phyloP scores from a whole-genome alignment of 2,888 invertebrate species.

The Biston betularia region DNA sequence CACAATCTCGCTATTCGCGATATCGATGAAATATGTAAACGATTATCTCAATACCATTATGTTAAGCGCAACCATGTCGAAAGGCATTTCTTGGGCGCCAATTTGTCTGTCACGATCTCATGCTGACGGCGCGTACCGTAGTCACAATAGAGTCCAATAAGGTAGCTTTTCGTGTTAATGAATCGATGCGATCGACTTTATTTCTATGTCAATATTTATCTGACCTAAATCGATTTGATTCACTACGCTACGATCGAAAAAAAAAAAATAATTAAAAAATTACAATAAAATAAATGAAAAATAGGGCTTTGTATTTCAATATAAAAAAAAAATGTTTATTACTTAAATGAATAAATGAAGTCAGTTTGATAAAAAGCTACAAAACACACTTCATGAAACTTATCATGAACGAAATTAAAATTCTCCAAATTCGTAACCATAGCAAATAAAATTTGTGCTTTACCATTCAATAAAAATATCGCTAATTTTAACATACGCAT shows the following conservation, averaged over 20 bases:
- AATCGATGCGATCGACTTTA: background rate
- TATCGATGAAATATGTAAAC: background rate
- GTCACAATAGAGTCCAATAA: background rate
- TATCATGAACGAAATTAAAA: no score
- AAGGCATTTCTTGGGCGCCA: constrained; percentile 25
- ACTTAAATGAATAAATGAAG: background rate
- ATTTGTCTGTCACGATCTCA: constrained; percentile 23
- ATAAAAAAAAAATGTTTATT: no score
- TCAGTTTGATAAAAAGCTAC: background rate
- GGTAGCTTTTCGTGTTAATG: background rate
- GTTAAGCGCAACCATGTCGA: constrained; percentile 21
- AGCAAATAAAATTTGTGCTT: no score
- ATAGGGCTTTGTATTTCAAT: no score
- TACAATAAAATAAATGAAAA: no score
- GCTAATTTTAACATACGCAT: no score
- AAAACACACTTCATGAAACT: background rate
- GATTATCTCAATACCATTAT: background rate
- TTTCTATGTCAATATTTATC: background rate
- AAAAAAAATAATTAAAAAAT: no score
- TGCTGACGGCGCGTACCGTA: background rate
- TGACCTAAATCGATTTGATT: background rate
- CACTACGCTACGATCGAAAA: no score
- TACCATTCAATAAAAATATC: no score
- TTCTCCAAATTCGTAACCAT: no score
- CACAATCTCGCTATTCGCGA: background rate